Percentiles rank a stretch among this genome's conserved stretches.
Evolutionary conservation across 2,888 invertebrate genomes (phyloP).

Genomic region (Hirtodrosophila histrioides): DNA sequence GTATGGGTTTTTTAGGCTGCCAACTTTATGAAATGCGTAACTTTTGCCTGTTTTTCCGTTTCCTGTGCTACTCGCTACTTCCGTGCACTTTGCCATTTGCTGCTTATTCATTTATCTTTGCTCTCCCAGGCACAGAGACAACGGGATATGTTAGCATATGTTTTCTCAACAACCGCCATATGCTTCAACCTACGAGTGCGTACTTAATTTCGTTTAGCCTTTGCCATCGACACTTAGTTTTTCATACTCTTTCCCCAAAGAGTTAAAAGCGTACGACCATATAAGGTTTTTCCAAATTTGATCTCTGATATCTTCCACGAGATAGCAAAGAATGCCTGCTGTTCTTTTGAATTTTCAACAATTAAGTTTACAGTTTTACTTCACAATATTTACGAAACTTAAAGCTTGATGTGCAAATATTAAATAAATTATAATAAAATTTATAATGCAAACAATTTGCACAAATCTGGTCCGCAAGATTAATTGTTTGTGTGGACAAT

Average conservation of each 20-base stretch:
- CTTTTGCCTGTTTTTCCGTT: conserved; percentile 59
- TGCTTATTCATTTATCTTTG: conserved; percentile 50
- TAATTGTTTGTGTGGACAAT: no score
- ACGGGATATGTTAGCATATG: conserved; percentile 45
- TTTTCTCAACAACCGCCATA: conserved; percentile 38
- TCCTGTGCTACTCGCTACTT: conserved; percentile 38
- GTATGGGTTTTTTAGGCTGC: neutral
- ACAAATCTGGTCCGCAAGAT: no score
- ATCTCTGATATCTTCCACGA: no score
- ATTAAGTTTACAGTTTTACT: no score
- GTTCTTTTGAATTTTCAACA: no score
- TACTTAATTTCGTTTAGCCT: conserved; percentile 7
- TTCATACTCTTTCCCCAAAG: neutral
- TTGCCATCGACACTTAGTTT: conserved; percentile 4
- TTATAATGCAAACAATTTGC: no score
- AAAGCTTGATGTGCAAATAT: no score
- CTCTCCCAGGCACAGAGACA: conserved; percentile 11
- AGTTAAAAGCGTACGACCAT: no score
- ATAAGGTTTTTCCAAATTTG: no score
- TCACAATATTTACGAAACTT: no score
- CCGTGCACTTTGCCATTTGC: conserved; percentile 55
- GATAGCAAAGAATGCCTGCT: no score
- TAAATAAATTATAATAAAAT: no score
- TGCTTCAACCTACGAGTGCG: conserved; percentile 16
- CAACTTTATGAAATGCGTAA: conserved; percentile 38